Conservation (phyloP, 1,140 invertebrate species). For the Philotrypesis tridentata region DNA sequence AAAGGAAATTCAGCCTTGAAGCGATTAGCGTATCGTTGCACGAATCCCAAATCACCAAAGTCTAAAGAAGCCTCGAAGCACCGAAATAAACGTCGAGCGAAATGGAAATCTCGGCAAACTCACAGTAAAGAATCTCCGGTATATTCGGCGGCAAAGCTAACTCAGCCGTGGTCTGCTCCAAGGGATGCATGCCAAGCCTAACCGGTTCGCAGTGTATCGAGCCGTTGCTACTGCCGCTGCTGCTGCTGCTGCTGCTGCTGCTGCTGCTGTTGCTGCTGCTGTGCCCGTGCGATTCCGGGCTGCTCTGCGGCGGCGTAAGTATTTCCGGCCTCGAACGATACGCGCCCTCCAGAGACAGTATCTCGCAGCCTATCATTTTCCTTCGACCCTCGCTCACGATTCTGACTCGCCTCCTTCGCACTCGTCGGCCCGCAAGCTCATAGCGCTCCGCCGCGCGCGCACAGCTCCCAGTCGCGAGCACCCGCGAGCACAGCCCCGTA, state of each 20-base stretch:
- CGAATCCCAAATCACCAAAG: too few relatives aligned
- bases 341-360: slow-evolving; percentile 58
- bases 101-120: slow-evolving; percentile 61
- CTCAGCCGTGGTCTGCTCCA: slow-evolving; percentile 75
- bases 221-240: slow-evolving; percentile 34
- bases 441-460: too few relatives aligned
- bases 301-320: slow-evolving; percentile 69
- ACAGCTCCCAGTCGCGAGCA: too few relatives aligned
- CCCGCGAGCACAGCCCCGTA: too few relatives aligned
- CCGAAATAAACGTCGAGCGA: too few relatives aligned
- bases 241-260: slow-evolving; percentile 35
- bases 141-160: slow-evolving; percentile 70
- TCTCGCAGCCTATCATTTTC: slow-evolving; percentile 63
- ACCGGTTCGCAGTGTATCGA: background rate
- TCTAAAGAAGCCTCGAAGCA: too few relatives aligned
- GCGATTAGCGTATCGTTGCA: too few relatives aligned
- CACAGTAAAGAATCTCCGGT: slow-evolving; percentile 84
- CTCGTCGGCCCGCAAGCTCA: background rate
- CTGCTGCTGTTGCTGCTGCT: slow-evolving; percentile 34
- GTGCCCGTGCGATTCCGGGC: slow-evolving; percentile 62
- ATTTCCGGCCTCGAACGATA: slow-evolving; percentile 60
- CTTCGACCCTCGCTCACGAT: too few relatives aligned
- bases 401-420: background rate
- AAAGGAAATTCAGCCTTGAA: too few relatives aligned
- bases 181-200: slow-evolving; percentile 67